Percentiles rank a stretch among this genome's conserved stretches.
Evolutionary conservation across 1,140 invertebrate species (phyloP).

Genomic region (Hyposmocoma kahamanoa): DNA sequence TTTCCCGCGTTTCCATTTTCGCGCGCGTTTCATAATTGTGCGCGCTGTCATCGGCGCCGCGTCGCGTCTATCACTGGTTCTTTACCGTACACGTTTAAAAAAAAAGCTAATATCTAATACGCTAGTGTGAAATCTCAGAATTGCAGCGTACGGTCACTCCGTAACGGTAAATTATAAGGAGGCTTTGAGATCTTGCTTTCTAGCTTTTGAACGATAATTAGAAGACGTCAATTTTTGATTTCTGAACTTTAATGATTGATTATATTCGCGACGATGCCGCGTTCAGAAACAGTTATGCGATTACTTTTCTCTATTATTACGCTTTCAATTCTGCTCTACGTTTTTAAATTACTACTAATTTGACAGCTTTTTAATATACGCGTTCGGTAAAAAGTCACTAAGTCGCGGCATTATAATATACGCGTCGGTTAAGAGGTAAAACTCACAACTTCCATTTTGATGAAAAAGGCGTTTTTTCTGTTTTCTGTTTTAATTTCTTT

Average conservation of each 20-base stretch:
- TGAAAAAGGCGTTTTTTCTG: too few species aligned
- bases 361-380: too few species aligned
- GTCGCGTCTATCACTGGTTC: background rate
- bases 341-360: too few species aligned
- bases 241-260: background rate
- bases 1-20: conserved; percentile 11
- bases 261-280: too few species aligned
- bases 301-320: too few species aligned
- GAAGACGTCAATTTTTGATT: background rate
- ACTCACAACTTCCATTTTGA: too few species aligned
- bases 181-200: conserved; percentile 31
- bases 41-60: conserved; percentile 14
- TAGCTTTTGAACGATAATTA: conserved; percentile 8
- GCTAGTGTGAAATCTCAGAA: conserved; percentile 42
- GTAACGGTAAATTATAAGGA: conserved; percentile 36
- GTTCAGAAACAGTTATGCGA: background rate
- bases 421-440: too few species aligned
- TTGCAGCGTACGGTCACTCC: conserved; percentile 21
- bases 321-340: too few species aligned
- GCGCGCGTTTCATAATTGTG: conserved; percentile 11
- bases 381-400: too few species aligned
- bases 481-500: too few species aligned
- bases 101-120: conserved; percentile 28
- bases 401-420: too few species aligned
- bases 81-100: conserved; percentile 18